Conservation (phyloP, 2,797 vertebrate genomes). For the Hippocampus kuda region DNA sequence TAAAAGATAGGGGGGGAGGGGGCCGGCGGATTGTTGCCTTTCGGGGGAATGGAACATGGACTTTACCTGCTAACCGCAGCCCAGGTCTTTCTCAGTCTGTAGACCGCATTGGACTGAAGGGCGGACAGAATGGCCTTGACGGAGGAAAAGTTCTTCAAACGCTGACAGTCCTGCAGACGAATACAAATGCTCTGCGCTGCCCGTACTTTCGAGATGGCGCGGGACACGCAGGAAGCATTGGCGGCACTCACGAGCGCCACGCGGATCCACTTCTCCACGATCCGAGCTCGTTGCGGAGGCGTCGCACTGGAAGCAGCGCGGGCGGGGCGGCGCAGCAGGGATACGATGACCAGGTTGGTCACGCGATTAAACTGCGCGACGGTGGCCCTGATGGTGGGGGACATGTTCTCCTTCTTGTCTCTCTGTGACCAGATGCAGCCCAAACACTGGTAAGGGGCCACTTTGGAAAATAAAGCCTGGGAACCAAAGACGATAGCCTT, state of each 20-base stretch:
- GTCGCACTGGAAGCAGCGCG: slow-evolving; percentile 45
- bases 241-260: slow-evolving; percentile 68
- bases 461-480: slow-evolving; percentile 72
- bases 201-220: too few relatives aligned
- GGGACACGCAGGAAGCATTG: too few relatives aligned
- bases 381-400: slow-evolving; percentile 76
- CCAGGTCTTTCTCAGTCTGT: slow-evolving; percentile 78
- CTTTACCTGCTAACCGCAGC: slow-evolving; percentile 56
- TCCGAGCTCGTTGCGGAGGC: slow-evolving; percentile 61
- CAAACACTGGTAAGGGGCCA: slow-evolving; percentile 75
- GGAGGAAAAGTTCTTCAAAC: slow-evolving; percentile 77
- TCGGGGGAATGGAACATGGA: slow-evolving; percentile 5
- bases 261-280: slow-evolving; percentile 78
- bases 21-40: not conserved
- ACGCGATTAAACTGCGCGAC: slow-evolving; percentile 78
- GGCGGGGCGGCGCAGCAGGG: slow-evolving; percentile 58
- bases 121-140: slow-evolving; percentile 76
- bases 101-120: slow-evolving; percentile 75
- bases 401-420: slow-evolving; percentile 73
- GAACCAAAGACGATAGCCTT: not conserved
- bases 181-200: not conserved
- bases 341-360: slow-evolving; percentile 72
- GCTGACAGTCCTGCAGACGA: slow-evolving; percentile 64
- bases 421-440: slow-evolving; percentile 82
- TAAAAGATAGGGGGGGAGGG: not conserved